Evolutionary conservation across 2,888 invertebrate species (phyloP), one percentile per base, ranked within the genome.

Genomic region (Ophioninae sp.): DNA sequence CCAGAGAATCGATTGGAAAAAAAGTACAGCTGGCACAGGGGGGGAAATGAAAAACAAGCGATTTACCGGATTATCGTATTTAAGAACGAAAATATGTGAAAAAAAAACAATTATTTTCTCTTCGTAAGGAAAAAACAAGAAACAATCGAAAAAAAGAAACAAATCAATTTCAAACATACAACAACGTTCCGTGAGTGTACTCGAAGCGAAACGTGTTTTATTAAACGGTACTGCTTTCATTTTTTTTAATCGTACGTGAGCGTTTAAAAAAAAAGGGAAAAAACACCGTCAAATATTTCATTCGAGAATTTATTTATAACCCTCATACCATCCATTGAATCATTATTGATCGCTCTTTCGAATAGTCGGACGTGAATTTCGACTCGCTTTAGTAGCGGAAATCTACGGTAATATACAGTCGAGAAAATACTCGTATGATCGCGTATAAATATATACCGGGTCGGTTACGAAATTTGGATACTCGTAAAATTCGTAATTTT

Each of bases 191-290:
- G 82, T 83, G 76, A 84, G 85, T 85, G 85, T 87, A 86, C 79
- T 85, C 83, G 83, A 78, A 89, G 89, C 87, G 87, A 89, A 87
- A 89, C 85, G 85, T 87, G 86, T 89, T 87, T 88, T 88, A 90
- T 91, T 91, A 91, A 91, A 91, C 89, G 87, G 86, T 90, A 91
- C 89, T 91, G 89, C 90, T 90, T 91, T 90, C 87, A 89, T 89
- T 90, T 91, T 91, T 90, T 90, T 88, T 86, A 88, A 81, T 82
- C 76, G 81, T 79, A 80, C 73, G 81, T 81, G 71, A 83, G 77
- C 77, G 23, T 63, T 85, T 85, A 78, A 68, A 69, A 64, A 64
- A 63, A 75, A 23, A 64, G 56, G 39, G 39, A 37, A 44, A 75
- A 59, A 76, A 68, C 59, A 44, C 64, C n/a, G 56, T 20, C 10